Conservation (phyloP, 2,888 invertebrate genomes). For the Polymixis flavicincta region DNA sequence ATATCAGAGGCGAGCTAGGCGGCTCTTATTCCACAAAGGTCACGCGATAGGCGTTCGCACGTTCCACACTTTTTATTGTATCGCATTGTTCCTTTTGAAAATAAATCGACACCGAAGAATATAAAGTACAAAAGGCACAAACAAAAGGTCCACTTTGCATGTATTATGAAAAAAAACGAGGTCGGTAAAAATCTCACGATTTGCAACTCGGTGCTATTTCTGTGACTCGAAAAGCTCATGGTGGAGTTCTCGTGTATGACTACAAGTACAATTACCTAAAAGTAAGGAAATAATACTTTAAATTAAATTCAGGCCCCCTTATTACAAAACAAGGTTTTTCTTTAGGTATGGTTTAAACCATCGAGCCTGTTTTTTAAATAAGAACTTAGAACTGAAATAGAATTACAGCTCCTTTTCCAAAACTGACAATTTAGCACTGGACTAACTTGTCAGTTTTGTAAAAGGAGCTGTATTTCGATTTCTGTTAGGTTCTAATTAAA, state of each 20-base stretch:
- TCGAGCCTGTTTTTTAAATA: no score
- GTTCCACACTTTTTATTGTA: conserved; percentile 70
- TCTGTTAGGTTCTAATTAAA: no score
- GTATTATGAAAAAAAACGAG: background rate
- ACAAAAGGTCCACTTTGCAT: conserved; percentile 46
- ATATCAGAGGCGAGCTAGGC: conserved; percentile 50
- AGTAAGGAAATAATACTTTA: no score
- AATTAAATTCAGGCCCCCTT: no score
- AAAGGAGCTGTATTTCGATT: no score
- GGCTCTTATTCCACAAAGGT: conserved; percentile 63
- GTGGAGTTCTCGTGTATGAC: background rate
- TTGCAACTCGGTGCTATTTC: conserved; percentile 5
- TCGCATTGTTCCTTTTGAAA: conserved; percentile 70
- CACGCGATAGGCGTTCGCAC: conserved; percentile 68
- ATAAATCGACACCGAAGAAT: conserved; percentile 64
- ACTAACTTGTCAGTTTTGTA: no score
- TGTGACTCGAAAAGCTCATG: background rate
- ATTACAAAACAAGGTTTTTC: no score
- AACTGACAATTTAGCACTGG: no score
- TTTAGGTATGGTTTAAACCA: no score
- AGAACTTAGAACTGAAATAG: no score
- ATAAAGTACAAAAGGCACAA: conserved; percentile 28
- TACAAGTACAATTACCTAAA: no score
- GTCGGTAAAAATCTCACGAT: background rate
- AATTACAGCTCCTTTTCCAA: no score